Evolutionary conservation across 2,113 vertebrate species (phyloP).

Genomic region (Indicator indicator): DNA sequence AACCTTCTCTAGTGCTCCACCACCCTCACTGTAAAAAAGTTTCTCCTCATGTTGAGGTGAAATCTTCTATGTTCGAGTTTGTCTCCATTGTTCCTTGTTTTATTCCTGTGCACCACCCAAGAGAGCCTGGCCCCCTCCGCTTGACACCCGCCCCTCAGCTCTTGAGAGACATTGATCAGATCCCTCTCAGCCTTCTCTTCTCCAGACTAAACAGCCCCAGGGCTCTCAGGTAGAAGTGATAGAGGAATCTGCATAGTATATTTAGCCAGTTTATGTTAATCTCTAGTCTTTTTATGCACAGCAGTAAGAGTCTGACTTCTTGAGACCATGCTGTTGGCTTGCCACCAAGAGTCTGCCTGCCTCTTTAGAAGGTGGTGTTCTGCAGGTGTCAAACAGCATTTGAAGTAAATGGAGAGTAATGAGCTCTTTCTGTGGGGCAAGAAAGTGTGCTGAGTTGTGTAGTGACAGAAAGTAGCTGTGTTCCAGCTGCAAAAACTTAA

Average conservation of each 20-base stretch:
- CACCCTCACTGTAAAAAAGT: too few relatives aligned
- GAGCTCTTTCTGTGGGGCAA: neutral
- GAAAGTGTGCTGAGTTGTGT: neutral
- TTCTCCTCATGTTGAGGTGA: too few relatives aligned
- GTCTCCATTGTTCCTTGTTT: too few relatives aligned
- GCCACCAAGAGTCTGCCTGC: neutral
- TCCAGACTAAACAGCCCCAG: too few relatives aligned
- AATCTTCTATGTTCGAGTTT: too few relatives aligned
- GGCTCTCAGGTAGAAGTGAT: neutral
- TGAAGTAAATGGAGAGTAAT: neutral
- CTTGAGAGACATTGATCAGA: too few relatives aligned
- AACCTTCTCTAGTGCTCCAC: too few relatives aligned
- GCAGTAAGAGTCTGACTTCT: neutral
- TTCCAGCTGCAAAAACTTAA: neutral
- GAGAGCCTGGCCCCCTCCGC: too few relatives aligned
- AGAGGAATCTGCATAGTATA: neutral
- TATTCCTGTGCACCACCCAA: too few relatives aligned
- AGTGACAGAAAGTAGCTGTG: neutral
- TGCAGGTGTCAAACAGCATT: accelerated
- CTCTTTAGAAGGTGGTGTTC: neutral
- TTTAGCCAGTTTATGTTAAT: neutral
- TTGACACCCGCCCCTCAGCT: too few relatives aligned
- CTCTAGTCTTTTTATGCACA: neutral
- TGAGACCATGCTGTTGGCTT: neutral
- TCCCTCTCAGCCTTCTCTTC: too few relatives aligned